Base-by-base conservation (phyloP, 1,140 invertebrate genomes). In the Eufriesea mexicana region DNA sequence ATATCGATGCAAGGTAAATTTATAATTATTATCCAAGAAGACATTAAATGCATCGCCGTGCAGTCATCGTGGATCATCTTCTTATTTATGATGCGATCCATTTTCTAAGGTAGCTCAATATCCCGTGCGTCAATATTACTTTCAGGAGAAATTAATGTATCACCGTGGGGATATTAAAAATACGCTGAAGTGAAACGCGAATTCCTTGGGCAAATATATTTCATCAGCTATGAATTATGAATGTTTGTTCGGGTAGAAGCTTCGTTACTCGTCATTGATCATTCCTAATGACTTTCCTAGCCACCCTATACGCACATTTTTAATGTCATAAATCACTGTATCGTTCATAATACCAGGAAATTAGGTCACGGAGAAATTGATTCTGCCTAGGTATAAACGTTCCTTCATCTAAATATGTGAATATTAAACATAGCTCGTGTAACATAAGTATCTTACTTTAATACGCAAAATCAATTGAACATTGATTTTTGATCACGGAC, bases 151-250 rank as follows among this genome's bases (percentile, higher is more conserved):
- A 76, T 68, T 67, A 67, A 77, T 67, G 49, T 55, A 47, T 54
- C 35, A 51, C 8, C n/a, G 6, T 20, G 62, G 8, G 7, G 64
- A 68, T 68, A 49, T 66, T 57, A 78, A 68, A 68, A 78, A 49
- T 67, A 57, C 54, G 35, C 18, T 18, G n/a, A 8, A 57, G 42
- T 18, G 23, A 67, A 57, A 67, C n/a, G 23, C 1, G 14, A 47
- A 78, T 78, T 57, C 73, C 12, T 67, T 57, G 5, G 42, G 8
- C 28, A 47, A 55, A 68, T 68, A 45, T 78, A 68, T 68, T 57
- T 64, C 64, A 78, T 57, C 62, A n/a, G 49, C 20, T 23, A 68
- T 78, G 75, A 68, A 78, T 78, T 67, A 68, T 78, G 18, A 78
- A 68, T 68, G 64, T 57, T 57, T 78, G 12, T 45, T 10, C 20